These are phyloP conservation scores for Beris morrisii DNA, from an alignment of 2,888 invertebrate genomes.

Conservation along the genomic window DNA sequence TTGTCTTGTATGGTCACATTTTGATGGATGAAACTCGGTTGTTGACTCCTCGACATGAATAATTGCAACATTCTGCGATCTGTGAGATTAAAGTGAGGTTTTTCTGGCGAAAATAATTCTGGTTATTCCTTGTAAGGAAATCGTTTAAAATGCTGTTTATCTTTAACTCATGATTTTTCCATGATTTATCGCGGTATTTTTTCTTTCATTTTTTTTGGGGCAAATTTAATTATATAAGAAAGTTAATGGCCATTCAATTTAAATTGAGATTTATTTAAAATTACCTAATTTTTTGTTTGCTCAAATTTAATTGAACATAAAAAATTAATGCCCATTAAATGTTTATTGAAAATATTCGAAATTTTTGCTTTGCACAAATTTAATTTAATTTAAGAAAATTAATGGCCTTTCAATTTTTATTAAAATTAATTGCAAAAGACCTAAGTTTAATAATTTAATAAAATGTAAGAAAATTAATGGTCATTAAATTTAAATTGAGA, in stretches of 20 bases:
- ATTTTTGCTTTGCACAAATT: no score
- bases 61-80: slow-evolving; percentile 25
- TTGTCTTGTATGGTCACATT: slow-evolving; percentile 28
- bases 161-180: slow-evolving; percentile 28
- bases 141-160: slow-evolving; percentile 29
- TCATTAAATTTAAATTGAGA: neutral
- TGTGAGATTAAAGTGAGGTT: slow-evolving; percentile 18
- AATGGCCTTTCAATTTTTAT: no score
- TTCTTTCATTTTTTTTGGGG: slow-evolving; percentile 4
- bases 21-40: slow-evolving; percentile 32
- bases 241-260: neutral
- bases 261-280: neutral
- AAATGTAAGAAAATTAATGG: neutral
- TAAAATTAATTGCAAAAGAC: no score
- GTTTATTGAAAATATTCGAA: no score
- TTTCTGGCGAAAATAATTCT: slow-evolving; percentile 8
- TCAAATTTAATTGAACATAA: neutral
- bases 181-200: slow-evolving; percentile 25
- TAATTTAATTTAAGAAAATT: no score
- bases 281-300: neutral
- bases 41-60: slow-evolving; percentile 32
- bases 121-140: slow-evolving; percentile 23
- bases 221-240: neutral
- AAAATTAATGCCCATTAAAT: neutral
- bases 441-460: no score